Evolutionary conservation across 1,140 invertebrate genomes (phyloP), one percentile per base, ranked within the genome.

Genomic region (Sinella curviseta): DNA sequence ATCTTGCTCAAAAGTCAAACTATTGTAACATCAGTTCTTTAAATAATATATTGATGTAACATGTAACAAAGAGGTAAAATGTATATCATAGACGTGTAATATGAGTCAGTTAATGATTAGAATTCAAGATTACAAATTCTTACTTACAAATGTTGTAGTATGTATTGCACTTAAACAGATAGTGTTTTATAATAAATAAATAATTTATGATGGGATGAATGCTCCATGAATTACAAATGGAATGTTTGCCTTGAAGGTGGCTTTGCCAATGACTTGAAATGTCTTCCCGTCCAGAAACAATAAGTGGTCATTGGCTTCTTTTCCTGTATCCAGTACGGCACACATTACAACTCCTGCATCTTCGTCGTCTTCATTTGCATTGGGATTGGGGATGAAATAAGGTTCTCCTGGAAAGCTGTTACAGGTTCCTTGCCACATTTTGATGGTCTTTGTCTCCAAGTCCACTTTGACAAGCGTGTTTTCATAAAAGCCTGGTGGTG

Each of bases 221-320:
- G 76, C 74, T 0, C 79, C 79, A 65, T 80, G 79, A 28, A 80
- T 77, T 2, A 77, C 34, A 31, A 80, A 80, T 26, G 81, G 81
- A 34, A 82, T 78, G 34, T 79, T 80, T 14, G 77, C 31, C 24
- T 55, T 55, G 31, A 82, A 78, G 20, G 73, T 77, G 8, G 81
- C 78, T 60, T 70, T 70, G 8, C 81, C 81, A 73, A 82, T 57
- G n/a, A 78, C 81, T 24, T 65, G 74, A n/a, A 82, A 75, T 20
- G 81, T 80, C 48, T 82, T 82, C 4, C 76, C 78, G 39, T 82
- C 81, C 12, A 82, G 34, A 39, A 80, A 78, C 1, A 82, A 36
- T 0, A 82, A 26, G 34, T 74, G 79, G 54, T 82, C 81, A 3
- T 79, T 78, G 8, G 39, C 73, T 34, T 80, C 81, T 12, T 75